Percentiles rank a stretch among this genome's conserved stretches.
phyloP scores from a whole-genome alignment of 1,140 invertebrate genomes.

The Apocrypta bakeri region DNA sequence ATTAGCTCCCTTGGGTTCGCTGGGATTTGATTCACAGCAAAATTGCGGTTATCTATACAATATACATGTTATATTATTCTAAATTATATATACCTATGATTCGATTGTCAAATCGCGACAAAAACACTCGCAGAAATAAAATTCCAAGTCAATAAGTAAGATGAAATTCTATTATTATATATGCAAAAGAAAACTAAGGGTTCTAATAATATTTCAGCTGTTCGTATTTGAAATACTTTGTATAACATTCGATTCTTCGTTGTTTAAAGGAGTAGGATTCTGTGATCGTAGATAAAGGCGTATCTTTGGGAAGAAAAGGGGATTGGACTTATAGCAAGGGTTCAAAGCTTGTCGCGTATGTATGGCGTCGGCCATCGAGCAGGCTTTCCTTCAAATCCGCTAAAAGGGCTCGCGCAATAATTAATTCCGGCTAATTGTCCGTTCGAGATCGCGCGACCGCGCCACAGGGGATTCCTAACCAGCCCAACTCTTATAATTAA shows the following conservation, averaged over 20 bases:
- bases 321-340: too few species aligned
- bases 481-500: slow-evolving; percentile 46
- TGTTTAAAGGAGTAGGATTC: neutral
- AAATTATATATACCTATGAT: too few species aligned
- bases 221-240: too few species aligned
- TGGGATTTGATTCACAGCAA: neutral
- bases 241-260: neutral
- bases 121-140: too few species aligned
- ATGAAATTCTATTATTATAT: too few species aligned
- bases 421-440: slow-evolving; percentile 62
- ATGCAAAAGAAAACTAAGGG: too few species aligned
- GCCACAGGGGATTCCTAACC: slow-evolving; percentile 57
- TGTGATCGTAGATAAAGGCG: neutral
- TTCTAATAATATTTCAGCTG: too few species aligned
- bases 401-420: slow-evolving; percentile 56
- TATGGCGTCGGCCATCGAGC: neutral
- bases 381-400: slow-evolving; percentile 44
- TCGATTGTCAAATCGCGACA: too few species aligned
- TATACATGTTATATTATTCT: too few species aligned
- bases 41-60: neutral
- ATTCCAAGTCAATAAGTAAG: too few species aligned
- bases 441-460: slow-evolving; percentile 34
- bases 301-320: neutral
- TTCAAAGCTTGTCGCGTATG: slow-evolving; percentile 30
- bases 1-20: neutral